Conservation (phyloP, 1,140 invertebrate genomes). For the Tetraneura akinire region DNA sequence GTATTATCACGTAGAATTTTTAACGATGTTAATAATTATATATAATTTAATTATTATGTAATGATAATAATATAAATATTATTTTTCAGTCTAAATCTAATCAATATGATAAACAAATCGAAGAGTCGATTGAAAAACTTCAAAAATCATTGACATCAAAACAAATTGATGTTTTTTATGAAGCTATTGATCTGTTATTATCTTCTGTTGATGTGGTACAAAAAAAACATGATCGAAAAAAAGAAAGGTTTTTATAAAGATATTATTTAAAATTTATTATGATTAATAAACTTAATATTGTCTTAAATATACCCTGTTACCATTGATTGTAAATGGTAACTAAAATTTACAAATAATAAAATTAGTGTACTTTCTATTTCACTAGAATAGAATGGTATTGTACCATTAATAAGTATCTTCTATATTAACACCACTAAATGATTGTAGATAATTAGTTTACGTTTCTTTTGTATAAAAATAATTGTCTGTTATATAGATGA, state of each 20-base stretch:
- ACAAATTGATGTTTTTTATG: conserved; percentile 77
- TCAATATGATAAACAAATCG: conserved; percentile 63
- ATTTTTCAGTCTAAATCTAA: conserved; percentile 65
- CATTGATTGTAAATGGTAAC: too few relatives aligned
- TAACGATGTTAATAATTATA: neutral
- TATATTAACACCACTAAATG: too few relatives aligned
- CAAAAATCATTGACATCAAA: conserved; percentile 66
- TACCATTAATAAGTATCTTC: too few relatives aligned
- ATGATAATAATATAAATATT: neutral
- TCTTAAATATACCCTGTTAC: conserved; percentile 3
- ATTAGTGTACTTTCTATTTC: too few relatives aligned
- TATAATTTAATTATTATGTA: neutral
- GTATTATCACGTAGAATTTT: neutral
- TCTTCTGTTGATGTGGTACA: conserved; percentile 74
- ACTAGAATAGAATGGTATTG: too few relatives aligned
- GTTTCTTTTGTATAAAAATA: too few relatives aligned
- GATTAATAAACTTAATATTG: neutral
- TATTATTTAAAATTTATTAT: neutral
- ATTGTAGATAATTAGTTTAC: too few relatives aligned
- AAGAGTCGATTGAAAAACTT: conserved; percentile 64
- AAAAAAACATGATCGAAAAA: conserved; percentile 86
- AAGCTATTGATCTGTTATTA: conserved; percentile 71
- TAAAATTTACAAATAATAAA: too few relatives aligned
- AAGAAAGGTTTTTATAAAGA: conserved; percentile 66
- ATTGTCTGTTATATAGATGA: too few relatives aligned